Conservation (phyloP, 2,113 vertebrate species). For the Sinocyclocheilus anshuiensis region DNA sequence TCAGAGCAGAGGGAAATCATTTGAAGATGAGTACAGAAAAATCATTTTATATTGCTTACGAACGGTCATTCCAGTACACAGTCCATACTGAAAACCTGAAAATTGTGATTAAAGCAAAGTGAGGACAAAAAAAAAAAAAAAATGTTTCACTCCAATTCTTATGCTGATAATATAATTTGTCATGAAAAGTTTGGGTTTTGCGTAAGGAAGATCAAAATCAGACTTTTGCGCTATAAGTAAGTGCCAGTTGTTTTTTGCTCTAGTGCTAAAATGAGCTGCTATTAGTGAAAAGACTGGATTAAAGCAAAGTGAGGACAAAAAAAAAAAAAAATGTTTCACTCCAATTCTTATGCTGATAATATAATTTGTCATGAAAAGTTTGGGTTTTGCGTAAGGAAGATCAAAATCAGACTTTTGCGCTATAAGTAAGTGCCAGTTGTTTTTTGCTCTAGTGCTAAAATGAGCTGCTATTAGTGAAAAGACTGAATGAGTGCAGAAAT, state of each 20-base stretch:
- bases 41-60: background rate
- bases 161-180: background rate
- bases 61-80: background rate
- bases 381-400: too few species aligned
- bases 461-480: background rate
- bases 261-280: background rate
- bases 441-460: background rate
- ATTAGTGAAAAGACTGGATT: too few species aligned
- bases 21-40: background rate
- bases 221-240: background rate
- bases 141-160: background rate
- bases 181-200: too few species aligned
- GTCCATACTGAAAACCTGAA: background rate
- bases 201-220: background rate
- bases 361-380: background rate
- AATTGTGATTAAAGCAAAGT: background rate
- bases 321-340: background rate
- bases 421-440: background rate
- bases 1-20: slow-evolving; percentile 17
- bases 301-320: too few species aligned
- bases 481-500: background rate
- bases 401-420: background rate
- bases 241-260: background rate
- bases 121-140: background rate
- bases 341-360: background rate